Base-by-base conservation (phyloP, 2,888 invertebrate species). In the Drosophila falleni region DNA sequence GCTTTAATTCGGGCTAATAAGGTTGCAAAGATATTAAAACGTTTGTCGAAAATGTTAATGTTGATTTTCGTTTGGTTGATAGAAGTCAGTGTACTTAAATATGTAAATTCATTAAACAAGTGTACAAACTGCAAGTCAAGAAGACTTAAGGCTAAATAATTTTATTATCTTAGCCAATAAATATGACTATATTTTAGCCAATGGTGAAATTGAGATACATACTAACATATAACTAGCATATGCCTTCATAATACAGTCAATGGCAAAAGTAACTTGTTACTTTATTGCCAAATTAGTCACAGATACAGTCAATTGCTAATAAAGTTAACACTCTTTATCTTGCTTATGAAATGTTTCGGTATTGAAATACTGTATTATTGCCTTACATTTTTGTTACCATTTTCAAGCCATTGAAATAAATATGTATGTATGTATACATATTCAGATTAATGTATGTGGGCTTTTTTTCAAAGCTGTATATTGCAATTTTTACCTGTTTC, bases 401-500 rank as follows among this genome's bases (percentile, higher is more conserved):
- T 46, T 35, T 29, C 10, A 16, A 31, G 3, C 11, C 41, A 19
- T 55, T 54, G 15, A 26, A 16, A 39, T 39, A n/a, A 35, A 19
- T 33, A 23, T 33, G 29, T 29, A 29, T 4, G n/a, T 33, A 23
- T 33, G 6, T 29, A 29, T 8, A 13, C 37, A 13, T 13, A 41
- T 59, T 33, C 15, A 42, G 23, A 16, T 41, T n/a, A 13, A 33
- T 35, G 13, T 29, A 31, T 15, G 16, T 44, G 42, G 19, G 47
- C n/a, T 15, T 16, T 33, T 15, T 4, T 10, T 59, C 3, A 49
- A 13, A 23, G 49, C 19, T 37, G 29, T 39, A 44, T 54, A 42
- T 54, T 61, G 49, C 46, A 47, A n/a, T 54, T 54, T 61, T 49
- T 41, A 66, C 61, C 66, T 61, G 66, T 29, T 54, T 55, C 50